These are phyloP conservation scores for Thaumetopoea pityocampa DNA, from an alignment of 1,140 invertebrate genomes.

Conservation along the genomic window DNA sequence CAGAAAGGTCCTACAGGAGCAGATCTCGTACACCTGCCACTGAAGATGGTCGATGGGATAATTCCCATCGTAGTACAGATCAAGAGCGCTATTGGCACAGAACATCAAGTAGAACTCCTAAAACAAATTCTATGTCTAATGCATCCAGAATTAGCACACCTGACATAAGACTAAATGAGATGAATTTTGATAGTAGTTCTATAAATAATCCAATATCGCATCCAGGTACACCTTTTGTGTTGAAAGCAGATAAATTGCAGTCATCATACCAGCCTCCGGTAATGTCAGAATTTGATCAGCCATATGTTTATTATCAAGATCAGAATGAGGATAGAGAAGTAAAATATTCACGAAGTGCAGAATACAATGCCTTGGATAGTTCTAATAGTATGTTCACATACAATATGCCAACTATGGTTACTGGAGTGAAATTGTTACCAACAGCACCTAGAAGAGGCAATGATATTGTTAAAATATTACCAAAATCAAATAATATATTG, in stretches of 20 bases:
- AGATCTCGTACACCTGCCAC: slow-evolving; percentile 61
- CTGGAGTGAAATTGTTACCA: slow-evolving; percentile 39
- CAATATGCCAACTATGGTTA: slow-evolving; percentile 37
- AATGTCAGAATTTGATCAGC: slow-evolving; percentile 48
- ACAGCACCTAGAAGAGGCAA: slow-evolving; percentile 30
- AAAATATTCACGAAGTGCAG: slow-evolving; percentile 62
- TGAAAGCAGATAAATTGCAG: slow-evolving; percentile 54
- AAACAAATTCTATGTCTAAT: slow-evolving; percentile 38
- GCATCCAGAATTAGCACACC: slow-evolving; percentile 51
- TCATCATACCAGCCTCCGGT: slow-evolving; percentile 36
- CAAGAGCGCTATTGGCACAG: slow-evolving; percentile 55
- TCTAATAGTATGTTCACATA: slow-evolving; percentile 44
- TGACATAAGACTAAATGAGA: slow-evolving; percentile 48
- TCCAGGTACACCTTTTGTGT: slow-evolving; percentile 36
- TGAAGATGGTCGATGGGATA: slow-evolving; percentile 48
- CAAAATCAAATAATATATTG: slow-evolving; percentile 58
- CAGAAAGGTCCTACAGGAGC: slow-evolving; percentile 65
- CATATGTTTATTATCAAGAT: slow-evolving; percentile 48
- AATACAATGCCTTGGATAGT: slow-evolving; percentile 50
- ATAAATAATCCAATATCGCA: slow-evolving; percentile 29
- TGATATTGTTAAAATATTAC: slow-evolving; percentile 52
- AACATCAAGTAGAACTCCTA: slow-evolving; percentile 34
- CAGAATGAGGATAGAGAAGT: slow-evolving; percentile 57
- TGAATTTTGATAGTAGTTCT: slow-evolving; percentile 50
- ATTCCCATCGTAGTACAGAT: slow-evolving; percentile 40